Conservation (phyloP, 2,113 vertebrate species). For the Tympanuchus pallidicinctus region DNA sequence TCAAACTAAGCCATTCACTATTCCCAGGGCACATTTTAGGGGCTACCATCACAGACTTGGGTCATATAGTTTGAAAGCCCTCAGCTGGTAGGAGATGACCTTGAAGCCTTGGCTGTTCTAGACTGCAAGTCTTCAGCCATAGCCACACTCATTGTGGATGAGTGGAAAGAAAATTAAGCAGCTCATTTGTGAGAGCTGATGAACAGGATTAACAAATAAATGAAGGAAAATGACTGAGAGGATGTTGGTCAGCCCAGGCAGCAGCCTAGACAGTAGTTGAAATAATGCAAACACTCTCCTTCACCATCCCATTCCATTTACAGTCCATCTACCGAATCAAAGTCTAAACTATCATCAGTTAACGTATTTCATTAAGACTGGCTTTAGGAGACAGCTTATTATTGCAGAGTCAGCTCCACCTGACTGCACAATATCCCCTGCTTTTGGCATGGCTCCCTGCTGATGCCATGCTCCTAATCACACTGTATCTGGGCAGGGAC, state of each 20-base stretch:
- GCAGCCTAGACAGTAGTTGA: not conserved
- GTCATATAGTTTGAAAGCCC: not conserved
- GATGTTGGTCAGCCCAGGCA: not conserved
- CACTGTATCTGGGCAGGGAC: not conserved
- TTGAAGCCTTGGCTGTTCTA: not conserved
- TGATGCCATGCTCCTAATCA: not conserved
- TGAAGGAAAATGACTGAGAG: not conserved
- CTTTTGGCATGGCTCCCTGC: not conserved
- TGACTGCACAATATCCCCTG: rapidly evolving
- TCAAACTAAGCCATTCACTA: not conserved
- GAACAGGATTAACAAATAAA: not conserved
- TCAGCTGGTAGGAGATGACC: not conserved
- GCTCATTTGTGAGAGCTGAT: rapidly evolving
- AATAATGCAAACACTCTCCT: not conserved
- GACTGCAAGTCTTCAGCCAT: not conserved
- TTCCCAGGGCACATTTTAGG: not conserved
- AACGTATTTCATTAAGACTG: not conserved
- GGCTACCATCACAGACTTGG: not conserved
- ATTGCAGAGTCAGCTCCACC: not conserved
- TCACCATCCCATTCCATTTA: not conserved
- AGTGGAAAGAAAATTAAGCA: not conserved
- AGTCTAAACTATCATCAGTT: not conserved
- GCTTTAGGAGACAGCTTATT: not conserved
- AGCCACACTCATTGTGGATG: not conserved
- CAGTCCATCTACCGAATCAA: not conserved